Percentiles rank a stretch among this genome's conserved stretches.
phyloP scores from a whole-genome alignment of 2,797 vertebrate species.

The Rhodeus uyekii region DNA sequence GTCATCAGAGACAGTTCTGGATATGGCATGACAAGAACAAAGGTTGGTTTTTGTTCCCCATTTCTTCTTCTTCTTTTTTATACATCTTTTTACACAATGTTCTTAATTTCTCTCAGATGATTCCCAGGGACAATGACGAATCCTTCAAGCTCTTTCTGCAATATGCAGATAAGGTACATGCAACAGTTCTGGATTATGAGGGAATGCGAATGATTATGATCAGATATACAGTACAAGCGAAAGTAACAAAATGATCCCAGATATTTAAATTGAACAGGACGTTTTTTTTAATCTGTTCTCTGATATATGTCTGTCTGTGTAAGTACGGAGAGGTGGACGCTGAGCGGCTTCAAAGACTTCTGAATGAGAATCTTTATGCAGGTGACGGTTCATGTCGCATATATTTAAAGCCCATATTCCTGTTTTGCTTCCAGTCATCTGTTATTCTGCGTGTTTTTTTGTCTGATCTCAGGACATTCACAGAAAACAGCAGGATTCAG shows the following conservation, averaged over 20 bases:
- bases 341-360: constrained; percentile 46
- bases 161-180: constrained; percentile 37
- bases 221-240: background rate
- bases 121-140: background rate
- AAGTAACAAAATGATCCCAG: background rate
- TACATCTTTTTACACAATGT: background rate
- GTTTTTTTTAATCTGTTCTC: background rate
- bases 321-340: constrained; percentile 45
- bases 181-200: background rate
- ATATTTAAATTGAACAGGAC: background rate
- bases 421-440: background rate
- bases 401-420: background rate
- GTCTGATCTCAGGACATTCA: background rate
- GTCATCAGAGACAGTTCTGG: constrained; percentile 30
- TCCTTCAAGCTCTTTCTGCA: constrained; percentile 20
- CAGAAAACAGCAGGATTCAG: constrained; percentile 41
- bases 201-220: background rate
- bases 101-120: background rate
- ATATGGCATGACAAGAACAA: constrained; percentile 8
- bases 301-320: background rate
- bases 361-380: constrained; percentile 40
- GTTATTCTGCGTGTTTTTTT: background rate
- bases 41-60: too few relatives aligned
- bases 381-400: constrained; percentile 42
- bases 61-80: too few relatives aligned